Evolutionary conservation across 2,797 vertebrate genomes (phyloP).

Genomic region (Enteromius thamalakanensis): DNA sequence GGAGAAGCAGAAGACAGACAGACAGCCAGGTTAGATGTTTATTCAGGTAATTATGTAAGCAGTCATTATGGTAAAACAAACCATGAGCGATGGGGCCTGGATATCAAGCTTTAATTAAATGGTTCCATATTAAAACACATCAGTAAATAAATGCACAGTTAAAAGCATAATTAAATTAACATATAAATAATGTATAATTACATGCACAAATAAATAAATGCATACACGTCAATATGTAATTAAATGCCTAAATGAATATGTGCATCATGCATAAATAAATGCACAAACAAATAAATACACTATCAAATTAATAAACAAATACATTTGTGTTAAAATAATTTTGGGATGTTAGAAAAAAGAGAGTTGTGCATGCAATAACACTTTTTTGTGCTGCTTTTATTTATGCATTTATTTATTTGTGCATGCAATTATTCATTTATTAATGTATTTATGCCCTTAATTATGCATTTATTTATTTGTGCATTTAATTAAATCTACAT

Average conservation of each 20-base stretch:
- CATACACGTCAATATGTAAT: neutral
- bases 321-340: neutral
- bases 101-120: neutral
- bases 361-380: neutral
- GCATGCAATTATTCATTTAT: neutral
- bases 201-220: neutral
- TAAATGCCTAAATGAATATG: neutral
- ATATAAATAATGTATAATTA: neutral
- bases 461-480: neutral
- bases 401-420: neutral
- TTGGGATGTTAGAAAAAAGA: neutral
- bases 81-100: neutral
- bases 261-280: neutral
- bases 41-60: constrained; percentile 29
- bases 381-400: neutral
- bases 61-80: neutral
- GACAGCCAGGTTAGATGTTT: constrained; percentile 50
- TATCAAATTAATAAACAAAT: neutral
- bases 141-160: neutral
- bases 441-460: neutral
- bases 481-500: neutral
- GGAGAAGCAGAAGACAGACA: constrained; percentile 30
- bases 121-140: neutral
- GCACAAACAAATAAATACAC: neutral
- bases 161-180: neutral